Conservation (phyloP, 1,140 invertebrate genomes). For the Nixonia krombeini region DNA sequence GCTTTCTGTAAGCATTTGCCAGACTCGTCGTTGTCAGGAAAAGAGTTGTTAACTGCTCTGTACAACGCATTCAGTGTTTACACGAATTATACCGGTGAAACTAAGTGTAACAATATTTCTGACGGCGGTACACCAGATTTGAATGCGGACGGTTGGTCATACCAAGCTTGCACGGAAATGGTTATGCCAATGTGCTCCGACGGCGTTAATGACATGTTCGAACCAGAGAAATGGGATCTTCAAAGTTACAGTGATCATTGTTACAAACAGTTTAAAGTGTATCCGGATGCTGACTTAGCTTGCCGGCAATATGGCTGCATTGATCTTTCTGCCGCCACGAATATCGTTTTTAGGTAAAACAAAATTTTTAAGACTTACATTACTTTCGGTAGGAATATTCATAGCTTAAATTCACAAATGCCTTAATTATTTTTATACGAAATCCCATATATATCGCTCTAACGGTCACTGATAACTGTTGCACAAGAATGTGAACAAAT, state of each 20-base stretch:
- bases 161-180: slow-evolving; percentile 94
- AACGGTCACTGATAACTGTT: too few species aligned
- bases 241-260: slow-evolving; percentile 78
- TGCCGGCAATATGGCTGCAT: slow-evolving; percentile 86
- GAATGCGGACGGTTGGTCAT: slow-evolving; percentile 80
- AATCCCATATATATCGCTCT: too few species aligned
- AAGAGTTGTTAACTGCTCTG: slow-evolving; percentile 75
- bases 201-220: slow-evolving; percentile 88
- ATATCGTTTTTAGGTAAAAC: slow-evolving; percentile 86
- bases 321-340: slow-evolving; percentile 78
- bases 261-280: slow-evolving; percentile 78
- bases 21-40: slow-evolving; percentile 68
- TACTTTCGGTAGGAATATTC: too few species aligned
- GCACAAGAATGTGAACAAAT: too few species aligned
- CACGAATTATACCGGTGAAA: slow-evolving; percentile 85
- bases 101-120: slow-evolving; percentile 76
- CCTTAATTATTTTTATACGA: too few species aligned
- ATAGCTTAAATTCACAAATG: too few species aligned
- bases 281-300: slow-evolving; percentile 78
- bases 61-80: slow-evolving; percentile 81
- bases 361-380: too few species aligned
- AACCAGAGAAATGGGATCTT: slow-evolving; percentile 82
- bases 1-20: slow-evolving; percentile 74
- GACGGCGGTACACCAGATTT: slow-evolving; percentile 72
- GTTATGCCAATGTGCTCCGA: slow-evolving; percentile 92